These are phyloP conservation scores for Peromyscus leucopus DNA, from an alignment of 2,113 vertebrate genomes.

Conservation along the genomic window DNA sequence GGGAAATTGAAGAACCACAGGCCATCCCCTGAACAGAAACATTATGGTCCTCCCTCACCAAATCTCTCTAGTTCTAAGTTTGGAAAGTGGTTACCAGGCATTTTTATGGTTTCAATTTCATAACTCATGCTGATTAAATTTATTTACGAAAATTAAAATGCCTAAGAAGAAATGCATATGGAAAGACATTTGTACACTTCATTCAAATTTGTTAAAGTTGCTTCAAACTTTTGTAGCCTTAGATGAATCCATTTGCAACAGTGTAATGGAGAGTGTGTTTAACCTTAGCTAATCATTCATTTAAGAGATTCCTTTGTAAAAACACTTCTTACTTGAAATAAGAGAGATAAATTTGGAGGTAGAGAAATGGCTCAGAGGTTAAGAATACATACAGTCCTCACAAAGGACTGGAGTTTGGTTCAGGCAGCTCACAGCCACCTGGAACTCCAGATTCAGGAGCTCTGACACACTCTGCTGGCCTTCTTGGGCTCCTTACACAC, in stretches of 20 bases:
- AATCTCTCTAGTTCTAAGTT: constrained; percentile 95
- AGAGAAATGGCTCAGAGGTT: not conserved
- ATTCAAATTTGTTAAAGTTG: constrained; percentile 76
- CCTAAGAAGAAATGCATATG: constrained; percentile 82
- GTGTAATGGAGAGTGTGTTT: constrained; percentile 77
- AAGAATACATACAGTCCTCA: not conserved
- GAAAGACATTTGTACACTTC: constrained; percentile 89
- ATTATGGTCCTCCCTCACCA: constrained; percentile 96
- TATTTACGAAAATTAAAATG: not conserved
- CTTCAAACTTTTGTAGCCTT: not conserved
- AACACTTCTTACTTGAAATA: constrained; percentile 85
- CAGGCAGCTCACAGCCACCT: not conserved
- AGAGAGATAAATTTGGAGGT: constrained; percentile 85
- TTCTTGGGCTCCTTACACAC: not conserved
- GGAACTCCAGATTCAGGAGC: not conserved
- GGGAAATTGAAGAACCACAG: constrained; percentile 88
- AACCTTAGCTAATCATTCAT: constrained; percentile 69
- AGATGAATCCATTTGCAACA: constrained; percentile 80
- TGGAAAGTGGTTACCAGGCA: constrained; percentile 87
- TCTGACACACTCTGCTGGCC: not conserved
- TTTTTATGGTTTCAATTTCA: constrained; percentile 70
- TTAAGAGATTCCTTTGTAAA: constrained; percentile 83
- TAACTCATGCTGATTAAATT: constrained; percentile 84
- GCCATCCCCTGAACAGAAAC: constrained; percentile 95
- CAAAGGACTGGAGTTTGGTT: not conserved